Evolutionary conservation across 2,113 vertebrate genomes (phyloP).

Genomic region (Monopterus albus): DNA sequence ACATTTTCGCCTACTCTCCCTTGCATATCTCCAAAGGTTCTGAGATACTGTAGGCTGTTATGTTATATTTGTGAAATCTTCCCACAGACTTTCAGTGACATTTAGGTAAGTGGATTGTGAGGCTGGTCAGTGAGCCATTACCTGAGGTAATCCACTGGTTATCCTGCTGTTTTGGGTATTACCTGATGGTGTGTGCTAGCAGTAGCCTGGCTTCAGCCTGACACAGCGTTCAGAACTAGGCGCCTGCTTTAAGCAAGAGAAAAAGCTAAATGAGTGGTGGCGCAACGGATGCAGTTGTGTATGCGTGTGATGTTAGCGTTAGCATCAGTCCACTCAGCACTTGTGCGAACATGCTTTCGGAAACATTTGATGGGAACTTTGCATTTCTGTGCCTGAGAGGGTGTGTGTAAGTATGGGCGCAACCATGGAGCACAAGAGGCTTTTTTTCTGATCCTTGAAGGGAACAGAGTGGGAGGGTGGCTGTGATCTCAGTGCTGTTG

Average conservation of each 20-base stretch:
- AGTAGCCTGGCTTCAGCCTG: neutral
- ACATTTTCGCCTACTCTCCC: too few species aligned
- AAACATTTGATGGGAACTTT: constrained; percentile 2
- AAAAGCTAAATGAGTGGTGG: constrained; percentile 16
- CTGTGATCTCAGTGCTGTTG: constrained; percentile 47
- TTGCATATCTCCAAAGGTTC: too few species aligned
- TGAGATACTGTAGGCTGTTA: too few species aligned
- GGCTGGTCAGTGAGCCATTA: too few species aligned
- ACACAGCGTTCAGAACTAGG: neutral
- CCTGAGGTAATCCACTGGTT: too few species aligned
- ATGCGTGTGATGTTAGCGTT: neutral
- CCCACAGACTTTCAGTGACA: too few species aligned
- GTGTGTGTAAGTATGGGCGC: constrained; percentile 14
- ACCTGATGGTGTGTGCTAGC: neutral
- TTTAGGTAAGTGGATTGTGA: too few species aligned
- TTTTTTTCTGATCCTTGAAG: constrained; percentile 32
- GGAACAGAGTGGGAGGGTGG: constrained; percentile 26
- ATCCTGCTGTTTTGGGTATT: too few species aligned
- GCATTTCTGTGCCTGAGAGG: neutral
- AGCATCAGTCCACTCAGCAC: neutral
- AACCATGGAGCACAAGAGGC: constrained; percentile 4
- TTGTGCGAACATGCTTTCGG: neutral
- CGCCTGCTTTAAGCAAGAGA: neutral
- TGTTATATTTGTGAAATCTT: too few species aligned
- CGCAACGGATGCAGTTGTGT: neutral